Conservation (phyloP, 37 sponge, comb jelly and placozoan genomes). For the Cladorhizidae sp. region DNA sequence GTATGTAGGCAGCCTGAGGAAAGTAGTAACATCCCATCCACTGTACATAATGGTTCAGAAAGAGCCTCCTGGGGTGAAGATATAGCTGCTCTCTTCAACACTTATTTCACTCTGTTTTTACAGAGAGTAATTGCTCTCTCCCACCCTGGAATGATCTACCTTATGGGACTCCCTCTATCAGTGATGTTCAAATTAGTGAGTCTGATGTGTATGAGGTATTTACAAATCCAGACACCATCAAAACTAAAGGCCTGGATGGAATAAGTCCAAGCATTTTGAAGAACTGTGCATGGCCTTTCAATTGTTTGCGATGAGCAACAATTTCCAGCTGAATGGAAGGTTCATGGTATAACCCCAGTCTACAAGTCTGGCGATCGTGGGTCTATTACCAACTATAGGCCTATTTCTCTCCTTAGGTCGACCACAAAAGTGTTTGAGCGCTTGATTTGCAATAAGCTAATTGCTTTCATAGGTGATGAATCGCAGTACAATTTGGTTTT, state of each 20-base stretch:
- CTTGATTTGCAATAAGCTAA: too few species aligned
- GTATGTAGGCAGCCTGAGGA: background rate
- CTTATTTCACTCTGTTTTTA: slow-evolving; percentile 4
- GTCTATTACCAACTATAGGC: slow-evolving; percentile 23
- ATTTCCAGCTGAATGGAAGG: too few species aligned
- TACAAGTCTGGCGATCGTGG: slow-evolving; percentile 12
- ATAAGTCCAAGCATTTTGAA: slow-evolving; percentile 7
- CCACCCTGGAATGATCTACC: background rate
- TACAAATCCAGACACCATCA: background rate
- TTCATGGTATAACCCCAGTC: too few species aligned
- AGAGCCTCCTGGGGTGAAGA: background rate
- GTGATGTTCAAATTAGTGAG: background rate
- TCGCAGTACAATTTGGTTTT: slow-evolving; percentile 23
- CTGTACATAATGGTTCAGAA: background rate
- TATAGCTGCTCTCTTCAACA: background rate
- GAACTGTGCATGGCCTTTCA: background rate
- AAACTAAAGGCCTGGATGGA: background rate
- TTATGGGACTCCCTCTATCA: background rate
- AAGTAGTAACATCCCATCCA: background rate
- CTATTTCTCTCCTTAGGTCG: slow-evolving; percentile 36
- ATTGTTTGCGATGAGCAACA: background rate
- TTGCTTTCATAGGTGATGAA: too few species aligned
- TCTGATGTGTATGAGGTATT: background rate
- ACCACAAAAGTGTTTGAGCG: slow-evolving; percentile 28
- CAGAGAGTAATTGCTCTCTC: background rate